Evolutionary conservation across 2,888 invertebrate genomes (phyloP).

Genomic region (Rhodophaea formosa): DNA sequence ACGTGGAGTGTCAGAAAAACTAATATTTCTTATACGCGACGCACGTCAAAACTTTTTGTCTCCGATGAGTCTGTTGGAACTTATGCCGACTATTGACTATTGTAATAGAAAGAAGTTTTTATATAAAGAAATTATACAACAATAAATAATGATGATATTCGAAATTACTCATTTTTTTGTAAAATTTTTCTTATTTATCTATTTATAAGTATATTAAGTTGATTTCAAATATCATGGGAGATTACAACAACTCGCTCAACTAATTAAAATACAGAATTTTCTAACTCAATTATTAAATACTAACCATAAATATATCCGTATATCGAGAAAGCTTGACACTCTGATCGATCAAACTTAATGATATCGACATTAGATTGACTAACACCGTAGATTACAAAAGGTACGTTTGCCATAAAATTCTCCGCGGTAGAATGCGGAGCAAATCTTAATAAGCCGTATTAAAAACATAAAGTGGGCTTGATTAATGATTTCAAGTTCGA

Average conservation of each 20-base stretch:
- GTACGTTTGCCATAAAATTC: constrained; percentile 26
- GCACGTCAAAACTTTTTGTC: constrained; percentile 9
- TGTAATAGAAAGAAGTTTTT: constrained; percentile 3
- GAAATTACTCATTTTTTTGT: too few species aligned
- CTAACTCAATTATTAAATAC: too few species aligned
- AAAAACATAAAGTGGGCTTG: constrained; percentile 60
- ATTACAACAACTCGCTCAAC: too few species aligned
- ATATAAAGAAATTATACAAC: background rate
- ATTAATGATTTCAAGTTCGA: constrained; percentile 67
- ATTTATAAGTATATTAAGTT: too few species aligned
- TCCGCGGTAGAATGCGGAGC: constrained; percentile 44
- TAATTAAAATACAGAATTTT: too few species aligned
- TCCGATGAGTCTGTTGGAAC: background rate
- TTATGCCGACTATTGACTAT: constrained; percentile 4
- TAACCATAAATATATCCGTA: too few species aligned
- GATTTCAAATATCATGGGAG: too few species aligned
- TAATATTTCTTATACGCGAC: constrained; percentile 9
- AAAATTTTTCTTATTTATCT: too few species aligned
- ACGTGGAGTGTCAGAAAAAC: constrained; percentile 15
- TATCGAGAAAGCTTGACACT: too few species aligned
- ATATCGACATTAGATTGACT: background rate
- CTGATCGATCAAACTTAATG: background rate
- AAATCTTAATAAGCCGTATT: constrained; percentile 53
- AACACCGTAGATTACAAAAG: background rate
- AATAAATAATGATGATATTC: too few species aligned